phyloP scores from a whole-genome alignment of 2,888 invertebrate species.

The Capitulum mitella region DNA sequence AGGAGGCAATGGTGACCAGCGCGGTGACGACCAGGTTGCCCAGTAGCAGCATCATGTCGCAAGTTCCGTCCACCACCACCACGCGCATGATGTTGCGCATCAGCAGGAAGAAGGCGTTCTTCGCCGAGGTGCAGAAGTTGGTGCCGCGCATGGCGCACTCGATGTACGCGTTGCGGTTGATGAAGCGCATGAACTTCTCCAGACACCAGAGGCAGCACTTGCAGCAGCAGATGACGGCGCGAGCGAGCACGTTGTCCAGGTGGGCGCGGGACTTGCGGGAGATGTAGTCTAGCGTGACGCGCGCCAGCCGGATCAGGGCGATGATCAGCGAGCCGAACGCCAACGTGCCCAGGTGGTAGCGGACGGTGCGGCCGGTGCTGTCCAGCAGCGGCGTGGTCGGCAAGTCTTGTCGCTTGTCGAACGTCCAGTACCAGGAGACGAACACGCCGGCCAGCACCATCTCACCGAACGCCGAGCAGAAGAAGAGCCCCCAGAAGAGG shows the following conservation, averaged over 20 bases:
- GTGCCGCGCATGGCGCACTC: constrained; percentile 93
- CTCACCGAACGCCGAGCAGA: constrained; percentile 78
- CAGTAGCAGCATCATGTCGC: constrained; percentile 83
- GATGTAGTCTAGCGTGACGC: constrained; percentile 71
- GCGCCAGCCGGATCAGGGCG: constrained; percentile 79
- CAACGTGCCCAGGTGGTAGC: constrained; percentile 81
- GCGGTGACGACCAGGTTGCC: constrained; percentile 79
- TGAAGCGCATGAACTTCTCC: constrained; percentile 76
- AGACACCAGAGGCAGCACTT: constrained; percentile 55
- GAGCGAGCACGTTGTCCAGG: constrained; percentile 49
- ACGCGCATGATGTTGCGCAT: constrained; percentile 75
- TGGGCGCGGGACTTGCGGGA: constrained; percentile 76
- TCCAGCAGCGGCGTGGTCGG: constrained; percentile 74
- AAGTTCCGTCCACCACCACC: constrained; percentile 70
- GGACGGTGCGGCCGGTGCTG: constrained; percentile 62
- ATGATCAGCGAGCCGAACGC: constrained; percentile 88
- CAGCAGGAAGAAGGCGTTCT: constrained; percentile 78
- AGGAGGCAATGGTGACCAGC: constrained; percentile 68
- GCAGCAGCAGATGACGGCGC: constrained; percentile 62
- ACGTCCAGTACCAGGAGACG: constrained; percentile 85
- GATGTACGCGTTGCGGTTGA: constrained; percentile 78
- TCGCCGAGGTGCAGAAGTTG: constrained; percentile 81
- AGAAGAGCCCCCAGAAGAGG: constrained; percentile 84
- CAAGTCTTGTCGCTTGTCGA: constrained; percentile 64
- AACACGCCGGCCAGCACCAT: constrained; percentile 71